Evolutionary conservation across 2,113 vertebrate species (phyloP), one percentile per base, ranked within the genome.

Genomic region (Semicossyphus pulcher): DNA sequence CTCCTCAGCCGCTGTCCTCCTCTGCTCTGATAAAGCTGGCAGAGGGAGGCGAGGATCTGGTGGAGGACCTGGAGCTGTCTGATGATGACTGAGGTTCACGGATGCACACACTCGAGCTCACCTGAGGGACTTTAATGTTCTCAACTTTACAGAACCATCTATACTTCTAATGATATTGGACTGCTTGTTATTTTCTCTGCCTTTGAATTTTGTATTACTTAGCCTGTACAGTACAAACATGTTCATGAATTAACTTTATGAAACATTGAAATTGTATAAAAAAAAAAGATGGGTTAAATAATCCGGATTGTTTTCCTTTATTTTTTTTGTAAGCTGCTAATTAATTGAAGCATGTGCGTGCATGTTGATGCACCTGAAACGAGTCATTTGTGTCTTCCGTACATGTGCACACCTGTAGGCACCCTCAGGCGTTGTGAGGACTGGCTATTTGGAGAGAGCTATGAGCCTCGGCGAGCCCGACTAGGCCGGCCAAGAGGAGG

Each of bases 1-100:
- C 79, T 58, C 91, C 89, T 59, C 86, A 92, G 85, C 90, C 92
- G 51, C 39, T 95, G 80, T 90, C 93, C 1, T 92, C 80, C 0
- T 56, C 91, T 0, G 95, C 96, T 86, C 93, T 98, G 25, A 71
- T 94, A 37, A 92, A 81, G 69, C 93, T 99, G 71, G 95, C 96
- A 0, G 92, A 89, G 73, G 97, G 97, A 21, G 94, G 89, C 0
- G 95, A 95, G 26, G 97, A 99, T n/a, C 1, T 95, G 4, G 93
- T 99, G 62, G 94, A 97, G 86, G 97, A 98, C 72, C 91, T 98
- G 42, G 84, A 94, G 61, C 88, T 98, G 45, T 99, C 97, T 0
- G 96, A 98, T 1, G 95, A 97, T 14, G 93, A 96, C 58, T 95
- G 89, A 93, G 57, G 32, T 15, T 62, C 61, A 62, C 4, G 12